These are phyloP conservation scores for Barnardius zonarius DNA, from an alignment of 2,113 vertebrate genomes.

Conservation along the genomic window DNA sequence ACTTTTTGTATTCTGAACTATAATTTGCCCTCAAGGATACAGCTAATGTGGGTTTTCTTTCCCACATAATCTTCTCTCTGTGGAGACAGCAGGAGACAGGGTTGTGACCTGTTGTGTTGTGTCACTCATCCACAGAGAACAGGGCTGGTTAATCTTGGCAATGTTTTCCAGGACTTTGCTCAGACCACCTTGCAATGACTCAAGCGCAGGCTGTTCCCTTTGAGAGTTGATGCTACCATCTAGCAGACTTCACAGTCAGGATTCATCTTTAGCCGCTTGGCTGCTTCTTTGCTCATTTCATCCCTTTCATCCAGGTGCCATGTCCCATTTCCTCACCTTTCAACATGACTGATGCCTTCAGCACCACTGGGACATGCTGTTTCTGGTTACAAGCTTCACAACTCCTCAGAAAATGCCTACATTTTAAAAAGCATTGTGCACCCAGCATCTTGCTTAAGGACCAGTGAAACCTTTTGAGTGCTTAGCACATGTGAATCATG, in stretches of 20 bases:
- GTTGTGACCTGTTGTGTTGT: not conserved
- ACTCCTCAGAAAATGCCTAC: not conserved
- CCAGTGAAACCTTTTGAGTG: not conserved
- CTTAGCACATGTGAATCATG: not conserved
- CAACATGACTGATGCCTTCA: not conserved
- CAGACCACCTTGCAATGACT: slow-evolving; percentile 1
- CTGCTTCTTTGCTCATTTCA: not conserved
- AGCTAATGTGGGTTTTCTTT: not conserved
- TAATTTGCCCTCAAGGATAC: not conserved
- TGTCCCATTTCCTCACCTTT: not conserved
- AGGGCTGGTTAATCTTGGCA: not conserved
- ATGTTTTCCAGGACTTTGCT: not conserved
- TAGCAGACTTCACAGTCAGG: not conserved
- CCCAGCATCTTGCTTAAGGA: not conserved
- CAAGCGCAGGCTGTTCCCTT: not conserved
- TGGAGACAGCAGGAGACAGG: not conserved
- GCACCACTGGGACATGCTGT: not conserved
- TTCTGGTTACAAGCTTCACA: not conserved
- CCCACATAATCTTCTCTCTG: not conserved
- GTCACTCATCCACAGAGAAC: not conserved
- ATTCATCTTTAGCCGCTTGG: not conserved
- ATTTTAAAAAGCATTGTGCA: not conserved
- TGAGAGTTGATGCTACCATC: not conserved
- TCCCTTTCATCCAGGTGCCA: not conserved
- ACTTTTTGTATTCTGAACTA: slow-evolving; percentile 28